These are phyloP conservation scores for Oscheius sp. DNA, from an alignment of 2,888 invertebrate species.

Conservation along the genomic window DNA sequence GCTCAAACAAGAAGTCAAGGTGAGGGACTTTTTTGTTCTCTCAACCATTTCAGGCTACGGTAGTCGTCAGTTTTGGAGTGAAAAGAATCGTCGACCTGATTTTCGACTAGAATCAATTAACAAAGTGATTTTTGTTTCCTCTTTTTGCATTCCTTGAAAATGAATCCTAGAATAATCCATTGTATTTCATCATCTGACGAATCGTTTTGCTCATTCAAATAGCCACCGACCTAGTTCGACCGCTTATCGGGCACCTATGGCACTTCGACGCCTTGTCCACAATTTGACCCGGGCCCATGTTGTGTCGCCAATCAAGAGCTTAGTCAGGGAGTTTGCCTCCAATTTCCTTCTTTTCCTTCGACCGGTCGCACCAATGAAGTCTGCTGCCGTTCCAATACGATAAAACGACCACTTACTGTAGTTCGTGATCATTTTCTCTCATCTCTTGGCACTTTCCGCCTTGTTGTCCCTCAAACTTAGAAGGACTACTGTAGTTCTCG, in stretches of 20 bases:
- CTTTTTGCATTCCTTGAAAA: too few relatives aligned
- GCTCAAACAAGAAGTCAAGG: constrained; percentile 3
- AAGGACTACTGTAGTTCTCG: too few relatives aligned
- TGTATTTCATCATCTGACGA: neutral
- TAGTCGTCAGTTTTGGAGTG: constrained; percentile 7
- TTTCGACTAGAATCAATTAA: neutral
- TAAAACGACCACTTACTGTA: neutral
- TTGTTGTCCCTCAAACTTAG: neutral
- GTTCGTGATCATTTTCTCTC: neutral
- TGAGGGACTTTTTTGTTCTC: neutral
- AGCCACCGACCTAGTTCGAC: too few relatives aligned
- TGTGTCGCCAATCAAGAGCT: constrained; percentile 11
- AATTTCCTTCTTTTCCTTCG: constrained; percentile 17
- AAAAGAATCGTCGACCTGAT: neutral
- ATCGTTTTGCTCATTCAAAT: neutral
- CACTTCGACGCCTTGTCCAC: too few relatives aligned
- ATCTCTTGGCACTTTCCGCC: neutral
- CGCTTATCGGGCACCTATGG: too few relatives aligned
- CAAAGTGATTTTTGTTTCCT: neutral
- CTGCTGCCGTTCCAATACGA: neutral
- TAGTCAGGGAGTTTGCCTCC: neutral
- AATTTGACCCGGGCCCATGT: constrained; percentile 16
- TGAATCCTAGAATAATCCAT: too few relatives aligned
- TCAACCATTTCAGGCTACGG: neutral
- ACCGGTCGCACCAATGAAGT: constrained; percentile 1